A percentile compares a stretch with the other conserved stretches of the same genome.
phyloP scores from a whole-genome alignment of 2,888 invertebrate species.

The Automeris io region DNA sequence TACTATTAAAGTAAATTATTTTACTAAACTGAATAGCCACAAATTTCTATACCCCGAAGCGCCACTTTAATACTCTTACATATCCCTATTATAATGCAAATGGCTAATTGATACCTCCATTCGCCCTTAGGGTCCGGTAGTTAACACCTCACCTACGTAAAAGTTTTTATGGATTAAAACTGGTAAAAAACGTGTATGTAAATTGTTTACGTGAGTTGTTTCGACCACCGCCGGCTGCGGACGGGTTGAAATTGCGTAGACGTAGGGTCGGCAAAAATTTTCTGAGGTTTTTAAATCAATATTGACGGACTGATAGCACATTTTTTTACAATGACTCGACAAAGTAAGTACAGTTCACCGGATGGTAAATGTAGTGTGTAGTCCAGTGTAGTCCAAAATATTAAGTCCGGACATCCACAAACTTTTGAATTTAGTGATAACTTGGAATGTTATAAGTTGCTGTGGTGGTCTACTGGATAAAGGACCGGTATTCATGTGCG shows the following conservation, averaged over 20 bases:
- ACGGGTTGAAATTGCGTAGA: conserved; percentile 29
- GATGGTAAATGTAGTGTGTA: too few species aligned
- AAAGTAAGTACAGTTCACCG: too few species aligned
- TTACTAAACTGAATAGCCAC: conserved; percentile 32
- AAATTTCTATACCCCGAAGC: conserved; percentile 38
- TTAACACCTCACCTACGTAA: conserved; percentile 53
- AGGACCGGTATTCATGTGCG: too few species aligned
- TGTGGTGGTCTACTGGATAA: too few species aligned
- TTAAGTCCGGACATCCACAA: too few species aligned
- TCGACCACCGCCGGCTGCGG: conserved; percentile 27
- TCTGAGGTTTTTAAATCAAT: too few species aligned
- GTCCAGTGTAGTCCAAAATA: too few species aligned
- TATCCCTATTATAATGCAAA: conserved; percentile 38
- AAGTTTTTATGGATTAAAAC: conserved; percentile 12
- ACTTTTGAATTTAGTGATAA: too few species aligned
- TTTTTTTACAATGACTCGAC: too few species aligned
- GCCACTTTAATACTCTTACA: conserved; percentile 60
- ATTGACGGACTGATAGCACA: too few species aligned
- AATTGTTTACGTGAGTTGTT: conserved; percentile 30
- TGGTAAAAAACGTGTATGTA: conserved; percentile 17
- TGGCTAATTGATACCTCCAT: conserved; percentile 48
- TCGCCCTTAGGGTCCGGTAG: conserved; percentile 33
- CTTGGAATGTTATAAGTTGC: too few species aligned
- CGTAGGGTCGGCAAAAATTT: too few species aligned
- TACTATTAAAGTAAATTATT: conserved; percentile 9